These are phyloP conservation scores for Molossus molossus DNA, from an alignment of 2,797 vertebrate genomes.

Conservation along the genomic window DNA sequence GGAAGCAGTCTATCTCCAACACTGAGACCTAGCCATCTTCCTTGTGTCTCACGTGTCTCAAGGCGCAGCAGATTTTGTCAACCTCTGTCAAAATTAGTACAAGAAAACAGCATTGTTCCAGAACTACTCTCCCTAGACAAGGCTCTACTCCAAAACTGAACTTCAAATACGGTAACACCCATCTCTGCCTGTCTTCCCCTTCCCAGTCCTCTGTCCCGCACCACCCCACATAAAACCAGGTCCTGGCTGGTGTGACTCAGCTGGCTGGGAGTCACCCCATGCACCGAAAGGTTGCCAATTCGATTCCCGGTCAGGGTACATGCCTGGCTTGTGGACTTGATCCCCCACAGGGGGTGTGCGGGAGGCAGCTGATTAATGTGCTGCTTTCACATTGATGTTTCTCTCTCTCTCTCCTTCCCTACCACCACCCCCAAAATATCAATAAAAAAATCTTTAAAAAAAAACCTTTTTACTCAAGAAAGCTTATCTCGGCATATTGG, in stretches of 20 bases:
- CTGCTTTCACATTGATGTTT: neutral
- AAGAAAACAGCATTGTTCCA: neutral
- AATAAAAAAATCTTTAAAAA: neutral
- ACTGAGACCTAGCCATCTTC: neutral
- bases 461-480: neutral
- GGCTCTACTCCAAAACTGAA: neutral
- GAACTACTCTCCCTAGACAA: neutral
- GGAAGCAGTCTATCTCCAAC: neutral
- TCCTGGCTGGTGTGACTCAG: neutral
- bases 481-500: neutral
- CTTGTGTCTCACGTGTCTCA: neutral
- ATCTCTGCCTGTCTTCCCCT: neutral
- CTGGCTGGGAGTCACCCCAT: neutral
- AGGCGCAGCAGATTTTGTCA: neutral
- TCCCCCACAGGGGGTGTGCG: neutral
- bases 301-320: too few species aligned
- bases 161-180: neutral
- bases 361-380: neutral
- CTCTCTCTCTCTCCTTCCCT: neutral
- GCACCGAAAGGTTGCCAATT: neutral
- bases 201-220: neutral
- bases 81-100: neutral
- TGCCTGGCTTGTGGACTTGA: neutral
- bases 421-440: neutral
- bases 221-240: neutral